A percentile compares a stretch with the other conserved stretches of the same genome.
Evolutionary conservation across 2,888 invertebrate genomes (phyloP).

Genomic region (Miltochrista miniata): DNA sequence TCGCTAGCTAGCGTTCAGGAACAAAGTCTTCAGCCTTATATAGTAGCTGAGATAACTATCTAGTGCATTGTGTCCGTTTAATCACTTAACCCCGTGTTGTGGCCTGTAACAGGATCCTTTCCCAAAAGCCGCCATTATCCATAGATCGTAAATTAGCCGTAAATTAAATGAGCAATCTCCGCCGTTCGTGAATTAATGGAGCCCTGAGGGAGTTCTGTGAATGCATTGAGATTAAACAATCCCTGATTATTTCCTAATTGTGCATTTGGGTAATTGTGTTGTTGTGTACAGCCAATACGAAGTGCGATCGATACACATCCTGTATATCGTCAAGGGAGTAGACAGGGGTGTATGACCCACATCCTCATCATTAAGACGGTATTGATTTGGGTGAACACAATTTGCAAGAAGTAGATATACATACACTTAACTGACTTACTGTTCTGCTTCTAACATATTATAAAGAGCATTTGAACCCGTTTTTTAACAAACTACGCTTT

Average conservation of each 20-base stretch:
- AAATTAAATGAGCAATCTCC: slow-evolving; percentile 8
- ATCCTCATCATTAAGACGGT: no score
- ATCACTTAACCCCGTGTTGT: background rate
- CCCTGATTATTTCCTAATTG: background rate
- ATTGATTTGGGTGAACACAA: no score
- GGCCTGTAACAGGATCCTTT: background rate
- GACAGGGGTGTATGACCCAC: background rate
- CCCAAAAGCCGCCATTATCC: background rate
- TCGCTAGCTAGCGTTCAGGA: no score
- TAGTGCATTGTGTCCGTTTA: background rate
- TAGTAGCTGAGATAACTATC: no score
- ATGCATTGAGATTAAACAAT: slow-evolving; percentile 3
- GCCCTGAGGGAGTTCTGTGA: background rate
- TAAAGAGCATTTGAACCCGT: no score
- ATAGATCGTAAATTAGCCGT: slow-evolving; percentile 5
- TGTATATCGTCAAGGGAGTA: background rate
- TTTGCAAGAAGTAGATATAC: no score
- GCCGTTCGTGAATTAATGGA: slow-evolving; percentile 3
- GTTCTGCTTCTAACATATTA: no score
- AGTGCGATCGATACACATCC: background rate
- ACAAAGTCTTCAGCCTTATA: no score
- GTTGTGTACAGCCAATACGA: background rate
- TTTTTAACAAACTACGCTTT: no score
- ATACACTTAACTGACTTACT: no score
- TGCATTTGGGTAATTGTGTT: background rate